phyloP scores from a whole-genome alignment of 37 sponge, comb jelly and placozoan species.

The Mnemiopsis leidyi region DNA sequence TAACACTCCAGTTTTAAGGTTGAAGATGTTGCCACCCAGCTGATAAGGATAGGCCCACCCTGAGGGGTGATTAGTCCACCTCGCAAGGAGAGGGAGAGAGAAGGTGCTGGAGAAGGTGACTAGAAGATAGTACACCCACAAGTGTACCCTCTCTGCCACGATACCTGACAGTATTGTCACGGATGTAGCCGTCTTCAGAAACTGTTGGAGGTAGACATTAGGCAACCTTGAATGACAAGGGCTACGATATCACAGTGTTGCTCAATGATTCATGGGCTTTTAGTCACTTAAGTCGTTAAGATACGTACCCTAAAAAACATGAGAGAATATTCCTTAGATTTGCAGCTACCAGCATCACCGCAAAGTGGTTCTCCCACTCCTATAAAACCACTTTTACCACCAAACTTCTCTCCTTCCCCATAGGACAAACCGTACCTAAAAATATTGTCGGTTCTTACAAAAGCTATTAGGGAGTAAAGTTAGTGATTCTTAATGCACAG shows the following conservation, averaged over 20 bases:
- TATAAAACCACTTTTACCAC: not conserved
- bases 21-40: not conserved
- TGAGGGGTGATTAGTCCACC: not conserved
- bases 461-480: no score
- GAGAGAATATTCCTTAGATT: not conserved
- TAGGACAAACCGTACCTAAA: constrained; percentile 13
- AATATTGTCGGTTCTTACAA: no score
- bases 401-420: not conserved
- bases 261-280: no score
- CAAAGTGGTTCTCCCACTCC: not conserved
- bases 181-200: not conserved
- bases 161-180: not conserved
- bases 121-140: not conserved
- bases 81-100: constrained; percentile 20
- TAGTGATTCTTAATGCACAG: no score
- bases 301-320: not conserved
- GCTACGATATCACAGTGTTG: no score
- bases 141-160: not conserved
- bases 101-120: not conserved
- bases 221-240: no score
- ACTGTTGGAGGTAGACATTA: not conserved
- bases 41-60: not conserved
- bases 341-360: not conserved
- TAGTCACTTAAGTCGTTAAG: no score
- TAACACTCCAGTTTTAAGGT: constrained; percentile 15